Percentiles rank a stretch among this genome's conserved stretches.
Evolutionary conservation across 2,113 vertebrate species (phyloP).

Genomic region (pig (Sus scrofa)): DNA sequence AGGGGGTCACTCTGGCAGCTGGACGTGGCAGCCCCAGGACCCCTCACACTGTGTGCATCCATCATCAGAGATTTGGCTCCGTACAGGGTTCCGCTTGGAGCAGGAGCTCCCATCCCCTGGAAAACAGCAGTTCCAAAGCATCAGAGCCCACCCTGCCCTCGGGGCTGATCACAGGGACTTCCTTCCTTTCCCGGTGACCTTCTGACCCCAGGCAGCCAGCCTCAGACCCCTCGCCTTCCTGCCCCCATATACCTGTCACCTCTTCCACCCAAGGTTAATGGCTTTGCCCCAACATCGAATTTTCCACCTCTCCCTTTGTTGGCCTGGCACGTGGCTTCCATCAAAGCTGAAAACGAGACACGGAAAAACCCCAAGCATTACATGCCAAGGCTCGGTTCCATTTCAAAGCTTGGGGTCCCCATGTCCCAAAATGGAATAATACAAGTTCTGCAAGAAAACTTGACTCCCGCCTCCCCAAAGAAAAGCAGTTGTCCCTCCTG

Average conservation of each 20-base stretch:
- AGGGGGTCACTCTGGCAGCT: not conserved
- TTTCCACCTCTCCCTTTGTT: slow-evolving; percentile 49
- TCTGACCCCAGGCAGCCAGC: not conserved
- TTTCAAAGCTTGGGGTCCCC: not conserved
- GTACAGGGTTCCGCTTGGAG: not conserved
- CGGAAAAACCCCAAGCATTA: slow-evolving; percentile 26
- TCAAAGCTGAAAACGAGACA: not conserved
- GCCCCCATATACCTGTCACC: not conserved
- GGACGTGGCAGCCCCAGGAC: not conserved
- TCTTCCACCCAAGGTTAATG: slow-evolving; percentile 47
- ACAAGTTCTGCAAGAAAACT: not conserved
- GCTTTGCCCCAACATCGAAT: not conserved
- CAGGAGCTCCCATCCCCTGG: not conserved
- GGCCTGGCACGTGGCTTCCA: not conserved
- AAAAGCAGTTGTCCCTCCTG: not conserved
- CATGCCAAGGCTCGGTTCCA: not conserved
- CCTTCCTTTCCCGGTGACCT: not conserved
- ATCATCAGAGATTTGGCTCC: not conserved
- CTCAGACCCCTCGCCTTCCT: not conserved
- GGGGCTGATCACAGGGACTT: not conserved
- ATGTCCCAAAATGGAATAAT: not conserved
- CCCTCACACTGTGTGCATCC: not conserved
- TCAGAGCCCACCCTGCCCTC: not conserved
- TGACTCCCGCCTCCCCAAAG: not conserved
- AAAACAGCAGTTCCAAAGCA: not conserved